Evolutionary conservation across 2,113 vertebrate species (phyloP).

Genomic region (Nematolebias whitei): DNA sequence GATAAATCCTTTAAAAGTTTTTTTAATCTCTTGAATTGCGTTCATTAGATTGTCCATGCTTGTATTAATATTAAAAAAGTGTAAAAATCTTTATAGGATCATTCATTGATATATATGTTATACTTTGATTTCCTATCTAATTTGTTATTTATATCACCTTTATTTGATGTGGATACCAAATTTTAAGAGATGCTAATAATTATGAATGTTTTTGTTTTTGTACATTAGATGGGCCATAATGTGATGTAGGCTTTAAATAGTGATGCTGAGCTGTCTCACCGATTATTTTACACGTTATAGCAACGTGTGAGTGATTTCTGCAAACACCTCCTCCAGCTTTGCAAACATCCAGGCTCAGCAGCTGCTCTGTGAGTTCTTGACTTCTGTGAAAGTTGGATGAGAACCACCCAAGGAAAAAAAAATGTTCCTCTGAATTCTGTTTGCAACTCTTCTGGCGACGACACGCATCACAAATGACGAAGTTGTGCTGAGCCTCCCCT

Average conservation of each 20-base stretch:
- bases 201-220: too few relatives aligned
- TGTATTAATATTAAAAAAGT: too few relatives aligned
- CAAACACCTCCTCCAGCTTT: constrained; percentile 17
- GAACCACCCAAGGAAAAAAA: constrained; percentile 49
- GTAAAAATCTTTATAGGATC: too few relatives aligned
- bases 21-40: too few relatives aligned
- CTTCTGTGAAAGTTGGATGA: constrained; percentile 55
- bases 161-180: too few relatives aligned
- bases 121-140: too few relatives aligned
- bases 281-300: constrained; percentile 30
- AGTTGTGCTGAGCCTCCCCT: constrained; percentile 43
- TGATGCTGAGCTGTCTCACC: constrained; percentile 35
- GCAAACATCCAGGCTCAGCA: constrained; percentile 34
- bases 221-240: too few relatives aligned
- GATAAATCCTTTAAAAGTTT: too few relatives aligned
- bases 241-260: constrained; percentile 17
- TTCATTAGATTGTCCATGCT: too few relatives aligned
- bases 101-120: too few relatives aligned
- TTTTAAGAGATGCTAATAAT: neutral
- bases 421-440: constrained; percentile 42
- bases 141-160: too few relatives aligned
- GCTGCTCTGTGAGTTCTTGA: constrained; percentile 57
- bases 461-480: constrained; percentile 63
- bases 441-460: constrained; percentile 49
- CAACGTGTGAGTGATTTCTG: constrained; percentile 31